Conservation (phyloP, 2,113 vertebrate species). For the Australoheros scitulus region DNA sequence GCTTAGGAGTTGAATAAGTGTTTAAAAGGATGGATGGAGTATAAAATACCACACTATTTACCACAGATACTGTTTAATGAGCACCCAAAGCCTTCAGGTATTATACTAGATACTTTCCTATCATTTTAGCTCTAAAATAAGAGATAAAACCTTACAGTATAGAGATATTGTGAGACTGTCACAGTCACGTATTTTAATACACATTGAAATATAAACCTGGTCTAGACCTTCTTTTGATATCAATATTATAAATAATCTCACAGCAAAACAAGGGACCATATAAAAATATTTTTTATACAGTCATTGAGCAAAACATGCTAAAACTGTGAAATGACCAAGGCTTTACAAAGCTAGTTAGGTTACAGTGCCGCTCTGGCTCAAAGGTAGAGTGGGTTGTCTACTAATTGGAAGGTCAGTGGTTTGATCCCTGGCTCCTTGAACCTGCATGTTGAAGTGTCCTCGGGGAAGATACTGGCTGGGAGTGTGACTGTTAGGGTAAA, state of each 20-base stretch:
- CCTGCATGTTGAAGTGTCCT: not conserved
- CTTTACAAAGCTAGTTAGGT: no score
- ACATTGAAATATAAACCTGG: not conserved
- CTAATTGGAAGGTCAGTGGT: not conserved
- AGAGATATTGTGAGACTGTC: not conserved
- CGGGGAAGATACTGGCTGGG: not conserved
- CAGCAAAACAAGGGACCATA: not conserved
- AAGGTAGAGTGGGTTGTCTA: not conserved
- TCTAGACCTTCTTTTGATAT: not conserved
- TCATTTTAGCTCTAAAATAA: not conserved
- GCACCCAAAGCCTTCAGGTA: not conserved
- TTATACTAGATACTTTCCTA: not conserved
- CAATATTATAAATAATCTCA: not conserved
- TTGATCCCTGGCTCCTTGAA: not conserved
- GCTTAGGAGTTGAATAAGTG: not conserved
- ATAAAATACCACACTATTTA: not conserved
- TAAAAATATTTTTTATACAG: not conserved
- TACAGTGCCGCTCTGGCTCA: not conserved
- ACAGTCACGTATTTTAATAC: not conserved
- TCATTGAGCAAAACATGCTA: not conserved
- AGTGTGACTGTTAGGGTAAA: not conserved
- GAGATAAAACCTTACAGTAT: not conserved
- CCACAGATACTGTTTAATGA: not conserved
- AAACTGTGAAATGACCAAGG: not conserved
- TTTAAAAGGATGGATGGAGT: not conserved